Percentiles rank a stretch among this genome's conserved stretches.
Evolutionary conservation across 2,797 vertebrate genomes (phyloP).

Genomic region (Anabacerthia variegaticeps): DNA sequence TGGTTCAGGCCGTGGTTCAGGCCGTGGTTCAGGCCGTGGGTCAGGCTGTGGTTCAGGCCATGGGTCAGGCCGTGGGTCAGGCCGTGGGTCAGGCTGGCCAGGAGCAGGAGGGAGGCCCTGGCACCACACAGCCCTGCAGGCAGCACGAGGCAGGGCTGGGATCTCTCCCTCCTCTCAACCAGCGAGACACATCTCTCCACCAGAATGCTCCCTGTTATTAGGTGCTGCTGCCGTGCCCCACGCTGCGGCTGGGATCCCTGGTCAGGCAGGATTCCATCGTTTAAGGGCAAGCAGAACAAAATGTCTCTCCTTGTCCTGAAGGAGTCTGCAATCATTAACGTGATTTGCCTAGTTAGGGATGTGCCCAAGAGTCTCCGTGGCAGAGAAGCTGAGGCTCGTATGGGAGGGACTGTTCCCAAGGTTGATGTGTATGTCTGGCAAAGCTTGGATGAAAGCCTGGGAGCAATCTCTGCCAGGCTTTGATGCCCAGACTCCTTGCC

Average conservation of each 20-base stretch:
- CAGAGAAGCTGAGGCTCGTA: background rate
- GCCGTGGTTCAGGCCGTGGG: background rate
- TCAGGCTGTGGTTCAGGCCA: background rate
- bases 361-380: background rate
- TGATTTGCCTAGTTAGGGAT: constrained; percentile 24
- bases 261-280: constrained; percentile 12
- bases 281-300: constrained; percentile 24
- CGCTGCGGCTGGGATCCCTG: background rate
- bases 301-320: background rate
- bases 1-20: background rate
- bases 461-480: background rate
- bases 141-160: background rate
- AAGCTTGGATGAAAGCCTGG: constrained; percentile 23
- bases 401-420: background rate
- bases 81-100: background rate
- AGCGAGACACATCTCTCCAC: background rate
- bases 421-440: constrained; percentile 5
- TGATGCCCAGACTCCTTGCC: constrained; percentile 4
- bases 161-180: background rate
- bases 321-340: background rate
- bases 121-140: background rate
- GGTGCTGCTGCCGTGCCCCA: background rate
- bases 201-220: background rate
- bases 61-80: background rate
- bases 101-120: background rate